A percentile compares a stretch with the other conserved stretches of the same genome.
Evolutionary conservation across 2,113 vertebrate species (phyloP).

Genomic region (Cygnus atratus): DNA sequence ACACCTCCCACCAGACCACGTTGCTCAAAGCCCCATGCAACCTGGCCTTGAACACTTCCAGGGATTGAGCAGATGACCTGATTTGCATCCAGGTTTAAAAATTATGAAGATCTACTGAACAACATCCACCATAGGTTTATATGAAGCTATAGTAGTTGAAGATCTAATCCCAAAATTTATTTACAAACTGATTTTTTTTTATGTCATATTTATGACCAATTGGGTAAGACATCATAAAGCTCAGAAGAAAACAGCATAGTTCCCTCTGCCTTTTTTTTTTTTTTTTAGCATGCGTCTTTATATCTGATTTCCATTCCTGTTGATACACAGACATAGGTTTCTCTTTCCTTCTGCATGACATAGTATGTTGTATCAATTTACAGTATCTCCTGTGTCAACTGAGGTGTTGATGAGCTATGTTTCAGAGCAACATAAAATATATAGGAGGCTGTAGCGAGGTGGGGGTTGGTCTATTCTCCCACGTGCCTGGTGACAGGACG

Average conservation of each 20-base stretch:
- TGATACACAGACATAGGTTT: neutral
- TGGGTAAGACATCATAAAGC: neutral
- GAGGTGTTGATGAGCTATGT: neutral
- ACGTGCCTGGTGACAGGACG: no score
- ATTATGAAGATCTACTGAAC: neutral
- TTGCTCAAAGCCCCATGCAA: no score
- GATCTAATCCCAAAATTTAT: neutral
- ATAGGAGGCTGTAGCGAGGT: no score
- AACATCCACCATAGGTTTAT: neutral
- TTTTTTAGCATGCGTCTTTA: neutral
- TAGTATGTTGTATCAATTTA: neutral
- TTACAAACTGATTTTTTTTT: neutral
- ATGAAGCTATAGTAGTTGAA: neutral
- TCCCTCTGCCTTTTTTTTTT: neutral
- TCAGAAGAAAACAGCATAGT: neutral
- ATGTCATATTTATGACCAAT: neutral
- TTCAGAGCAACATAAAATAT: neutral
- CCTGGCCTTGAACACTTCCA: no score
- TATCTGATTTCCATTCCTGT: neutral
- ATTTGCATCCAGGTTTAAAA: neutral
- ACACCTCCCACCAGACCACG: no score
- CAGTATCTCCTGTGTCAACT: neutral
- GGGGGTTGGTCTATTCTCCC: no score
- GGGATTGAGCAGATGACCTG: neutral
- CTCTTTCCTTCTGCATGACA: neutral